These are phyloP conservation scores for Lota lota DNA, from an alignment of 2,113 vertebrate species.

Conservation along the genomic window DNA sequence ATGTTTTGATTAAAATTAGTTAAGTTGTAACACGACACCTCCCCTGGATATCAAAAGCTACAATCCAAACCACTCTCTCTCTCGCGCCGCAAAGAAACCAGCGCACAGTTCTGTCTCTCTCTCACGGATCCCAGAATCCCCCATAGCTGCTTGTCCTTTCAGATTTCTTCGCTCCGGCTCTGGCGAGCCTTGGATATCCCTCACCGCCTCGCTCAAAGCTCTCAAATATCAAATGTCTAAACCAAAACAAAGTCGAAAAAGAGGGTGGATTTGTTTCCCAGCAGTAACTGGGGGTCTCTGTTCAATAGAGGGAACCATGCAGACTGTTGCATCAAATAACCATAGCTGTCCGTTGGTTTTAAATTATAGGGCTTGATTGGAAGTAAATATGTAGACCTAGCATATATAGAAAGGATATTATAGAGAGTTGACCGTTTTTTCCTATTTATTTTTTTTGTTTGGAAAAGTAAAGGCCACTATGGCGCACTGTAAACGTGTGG, in stretches of 20 bases:
- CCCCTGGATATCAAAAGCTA: constrained; percentile 90
- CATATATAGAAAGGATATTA: too few species aligned
- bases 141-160: constrained; percentile 49
- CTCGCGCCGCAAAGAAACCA: constrained; percentile 38
- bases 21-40: constrained; percentile 97
- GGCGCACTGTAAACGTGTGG: constrained; percentile 1
- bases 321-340: too few species aligned
- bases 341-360: too few species aligned
- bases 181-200: constrained; percentile 46
- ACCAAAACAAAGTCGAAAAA: constrained; percentile 66
- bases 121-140: constrained; percentile 51
- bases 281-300: constrained; percentile 41
- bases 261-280: constrained; percentile 61
- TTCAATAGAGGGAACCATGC: constrained; percentile 36
- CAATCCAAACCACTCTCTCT: constrained; percentile 83
- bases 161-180: constrained; percentile 44
- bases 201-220: constrained; percentile 40
- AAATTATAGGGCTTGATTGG: too few species aligned
- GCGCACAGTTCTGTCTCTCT: constrained; percentile 62
- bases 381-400: too few species aligned
- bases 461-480: too few species aligned
- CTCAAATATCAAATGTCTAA: constrained; percentile 57
- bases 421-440: too few species aligned
- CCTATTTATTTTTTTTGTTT: too few species aligned
- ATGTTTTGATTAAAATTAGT: constrained; percentile 99